A percentile compares a stretch with the other conserved stretches of the same genome.
Evolutionary conservation across 2,113 vertebrate genomes (phyloP).

Genomic region (Oncorhynchus masou): DNA sequence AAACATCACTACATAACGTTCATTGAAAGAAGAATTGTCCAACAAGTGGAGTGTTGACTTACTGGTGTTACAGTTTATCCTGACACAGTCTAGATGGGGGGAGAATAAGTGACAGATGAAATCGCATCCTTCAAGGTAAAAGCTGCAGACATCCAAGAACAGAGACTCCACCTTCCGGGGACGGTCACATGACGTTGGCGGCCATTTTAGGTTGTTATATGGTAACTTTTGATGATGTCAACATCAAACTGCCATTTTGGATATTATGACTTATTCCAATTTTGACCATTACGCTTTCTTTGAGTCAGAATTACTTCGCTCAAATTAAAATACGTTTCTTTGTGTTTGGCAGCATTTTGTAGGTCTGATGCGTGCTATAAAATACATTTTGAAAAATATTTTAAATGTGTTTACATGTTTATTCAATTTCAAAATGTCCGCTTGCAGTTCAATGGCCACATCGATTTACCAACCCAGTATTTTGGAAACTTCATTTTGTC

Average conservation of each 20-base stretch:
- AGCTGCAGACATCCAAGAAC: conserved; percentile 99
- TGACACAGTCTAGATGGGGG: conserved; percentile 99
- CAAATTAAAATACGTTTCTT: background rate
- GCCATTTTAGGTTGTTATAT: conserved; percentile 79
- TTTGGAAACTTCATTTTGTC: conserved; percentile 36
- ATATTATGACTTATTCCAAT: background rate
- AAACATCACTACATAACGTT: conserved; percentile 38
- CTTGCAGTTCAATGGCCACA: conserved; percentile 88
- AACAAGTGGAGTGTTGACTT: conserved; percentile 98
- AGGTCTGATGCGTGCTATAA: background rate
- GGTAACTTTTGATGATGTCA: background rate
- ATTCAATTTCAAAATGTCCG: conserved; percentile 81
- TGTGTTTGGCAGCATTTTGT: background rate
- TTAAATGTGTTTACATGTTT: background rate
- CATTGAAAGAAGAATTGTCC: conserved; percentile 73
- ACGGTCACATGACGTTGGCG: conserved; percentile 92
- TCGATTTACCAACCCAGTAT: conserved; percentile 84
- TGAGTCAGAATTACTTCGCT: background rate
- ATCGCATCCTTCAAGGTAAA: conserved; percentile 99
- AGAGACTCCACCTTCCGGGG: conserved; percentile 98
- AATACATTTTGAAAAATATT: background rate
- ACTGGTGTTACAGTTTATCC: conserved; percentile 99
- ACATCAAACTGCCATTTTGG: background rate
- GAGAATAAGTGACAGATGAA: conserved; percentile 99
- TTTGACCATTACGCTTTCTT: background rate